These are phyloP conservation scores for Paraescarpia echinospica DNA, from an alignment of 1,140 invertebrate species.

Conservation along the genomic window DNA sequence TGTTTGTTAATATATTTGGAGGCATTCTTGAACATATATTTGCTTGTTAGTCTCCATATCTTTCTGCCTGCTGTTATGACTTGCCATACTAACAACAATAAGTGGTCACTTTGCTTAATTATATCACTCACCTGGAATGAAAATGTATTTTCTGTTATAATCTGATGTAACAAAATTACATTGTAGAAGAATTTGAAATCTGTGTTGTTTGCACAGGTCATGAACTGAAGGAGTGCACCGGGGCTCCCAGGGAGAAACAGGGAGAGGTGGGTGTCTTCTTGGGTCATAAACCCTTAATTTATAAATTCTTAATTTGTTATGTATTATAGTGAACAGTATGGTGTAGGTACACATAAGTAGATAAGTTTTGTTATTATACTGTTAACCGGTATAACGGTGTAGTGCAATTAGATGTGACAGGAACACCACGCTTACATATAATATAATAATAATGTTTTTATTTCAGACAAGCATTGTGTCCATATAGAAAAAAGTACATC, in stretches of 20 bases:
- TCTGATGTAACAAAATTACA: background rate
- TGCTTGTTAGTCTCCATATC: no score
- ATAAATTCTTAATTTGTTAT: background rate
- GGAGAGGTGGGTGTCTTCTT: slow-evolving; percentile 43
- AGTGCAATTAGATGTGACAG: no score
- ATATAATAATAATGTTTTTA: no score
- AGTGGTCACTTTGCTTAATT: background rate
- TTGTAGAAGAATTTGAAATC: background rate
- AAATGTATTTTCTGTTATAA: background rate
- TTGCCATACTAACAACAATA: background rate
- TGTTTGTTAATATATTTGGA: no score
- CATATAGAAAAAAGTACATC: no score
- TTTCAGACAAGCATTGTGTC: no score
- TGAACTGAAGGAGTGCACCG: slow-evolving; percentile 93
- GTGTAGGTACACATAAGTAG: background rate
- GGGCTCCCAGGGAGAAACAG: slow-evolving; percentile 62
- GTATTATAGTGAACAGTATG: background rate
- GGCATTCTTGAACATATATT: no score
- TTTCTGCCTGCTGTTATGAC: no score
- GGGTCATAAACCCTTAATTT: slow-evolving; percentile 17
- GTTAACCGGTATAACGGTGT: no score
- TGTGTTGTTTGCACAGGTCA: slow-evolving; percentile 67
- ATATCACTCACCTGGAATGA: background rate
- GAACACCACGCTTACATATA: no score
- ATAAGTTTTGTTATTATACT: no score